phyloP scores from a whole-genome alignment of 2,888 invertebrate genomes.

The Orthosia gracilis region DNA sequence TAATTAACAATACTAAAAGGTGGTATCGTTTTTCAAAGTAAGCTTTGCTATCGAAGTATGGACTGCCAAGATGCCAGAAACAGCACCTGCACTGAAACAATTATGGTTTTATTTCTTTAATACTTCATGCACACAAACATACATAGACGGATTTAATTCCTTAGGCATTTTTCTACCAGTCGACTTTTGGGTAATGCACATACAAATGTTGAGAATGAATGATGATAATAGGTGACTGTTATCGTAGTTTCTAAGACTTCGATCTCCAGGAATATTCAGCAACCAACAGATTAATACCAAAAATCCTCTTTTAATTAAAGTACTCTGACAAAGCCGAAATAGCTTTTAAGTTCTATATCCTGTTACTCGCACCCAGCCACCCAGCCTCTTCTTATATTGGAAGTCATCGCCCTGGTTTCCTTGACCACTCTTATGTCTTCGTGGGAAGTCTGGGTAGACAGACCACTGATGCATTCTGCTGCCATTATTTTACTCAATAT shows the following conservation, averaged over 20 bases:
- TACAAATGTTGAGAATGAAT: no score
- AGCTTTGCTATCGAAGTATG: neutral
- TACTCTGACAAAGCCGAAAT: neutral
- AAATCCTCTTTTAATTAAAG: neutral
- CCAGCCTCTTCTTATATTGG: neutral
- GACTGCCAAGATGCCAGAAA: no score
- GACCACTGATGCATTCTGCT: constrained; percentile 1
- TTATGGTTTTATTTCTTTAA: no score
- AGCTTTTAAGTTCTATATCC: neutral
- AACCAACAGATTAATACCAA: neutral
- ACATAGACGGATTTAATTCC: no score
- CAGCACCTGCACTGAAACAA: no score
- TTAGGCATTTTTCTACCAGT: no score
- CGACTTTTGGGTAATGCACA: no score
- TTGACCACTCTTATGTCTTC: neutral
- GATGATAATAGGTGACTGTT: no score
- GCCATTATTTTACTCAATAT: neutral
- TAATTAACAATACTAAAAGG: neutral
- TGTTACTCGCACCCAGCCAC: neutral
- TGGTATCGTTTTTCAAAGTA: neutral
- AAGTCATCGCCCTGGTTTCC: neutral
- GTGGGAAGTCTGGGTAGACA: constrained; percentile 21
- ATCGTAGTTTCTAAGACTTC: no score
- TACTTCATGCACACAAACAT: no score
- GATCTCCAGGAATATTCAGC: no score